Percentiles rank a stretch among this genome's conserved stretches.
Conservation (phyloP, 2,113 vertebrate species). For the Cryptotis parvus region DNA sequence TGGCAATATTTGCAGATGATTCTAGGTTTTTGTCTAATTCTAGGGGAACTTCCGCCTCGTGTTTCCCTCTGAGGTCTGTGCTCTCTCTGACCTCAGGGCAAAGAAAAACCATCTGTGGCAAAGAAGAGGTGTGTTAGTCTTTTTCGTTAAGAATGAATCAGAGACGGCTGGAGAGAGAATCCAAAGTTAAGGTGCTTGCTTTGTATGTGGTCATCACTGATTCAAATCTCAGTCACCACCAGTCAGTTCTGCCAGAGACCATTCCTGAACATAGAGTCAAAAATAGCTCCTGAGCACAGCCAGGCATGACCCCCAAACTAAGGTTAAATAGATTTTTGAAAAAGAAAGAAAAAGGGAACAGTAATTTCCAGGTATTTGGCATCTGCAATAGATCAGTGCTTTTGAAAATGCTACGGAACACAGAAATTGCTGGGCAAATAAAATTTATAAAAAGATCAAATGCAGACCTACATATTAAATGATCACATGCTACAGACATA, state of each 20-base stretch:
- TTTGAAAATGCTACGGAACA: slow-evolving; percentile 28
- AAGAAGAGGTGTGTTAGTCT: slow-evolving; percentile 1
- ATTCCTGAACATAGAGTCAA: too few relatives aligned
- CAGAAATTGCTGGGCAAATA: slow-evolving; percentile 41
- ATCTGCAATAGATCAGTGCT: neutral
- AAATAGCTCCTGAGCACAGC: too few relatives aligned
- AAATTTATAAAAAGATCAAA: neutral
- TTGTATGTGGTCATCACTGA: too few relatives aligned
- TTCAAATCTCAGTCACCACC: too few relatives aligned
- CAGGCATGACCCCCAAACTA: too few relatives aligned
- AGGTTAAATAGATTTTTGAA: neutral
- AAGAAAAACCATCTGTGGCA: neutral
- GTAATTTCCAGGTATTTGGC: neutral
- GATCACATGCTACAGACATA: neutral
- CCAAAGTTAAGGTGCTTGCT: too few relatives aligned
- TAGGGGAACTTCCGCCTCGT: neutral
- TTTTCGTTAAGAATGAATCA: neutral
- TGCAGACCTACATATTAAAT: slow-evolving; percentile 16
- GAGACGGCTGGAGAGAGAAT: too few relatives aligned
- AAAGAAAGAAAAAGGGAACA: neutral
- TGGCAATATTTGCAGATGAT: neutral
- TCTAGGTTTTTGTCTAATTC: neutral
- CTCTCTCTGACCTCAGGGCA: neutral
- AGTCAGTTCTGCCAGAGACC: too few relatives aligned
- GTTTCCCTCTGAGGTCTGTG: neutral